Base-by-base conservation (phyloP, 2,888 invertebrate species). In the Trachelus tabidus region DNA sequence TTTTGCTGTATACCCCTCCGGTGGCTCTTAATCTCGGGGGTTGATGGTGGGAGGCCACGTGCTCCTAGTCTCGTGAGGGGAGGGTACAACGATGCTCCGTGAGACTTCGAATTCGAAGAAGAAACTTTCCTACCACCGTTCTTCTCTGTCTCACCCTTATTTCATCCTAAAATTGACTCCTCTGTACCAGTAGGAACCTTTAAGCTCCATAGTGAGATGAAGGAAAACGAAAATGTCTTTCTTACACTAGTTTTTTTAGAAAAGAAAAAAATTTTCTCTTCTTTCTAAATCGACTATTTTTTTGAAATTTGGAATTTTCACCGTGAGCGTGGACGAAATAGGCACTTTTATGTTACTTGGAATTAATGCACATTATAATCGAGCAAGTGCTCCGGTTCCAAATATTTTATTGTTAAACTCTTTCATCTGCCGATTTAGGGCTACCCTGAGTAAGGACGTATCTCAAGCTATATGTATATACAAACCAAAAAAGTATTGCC, bases 31-130 rank as follows among this genome's bases (percentile, higher is more conserved):
- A 71, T 71, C 71, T 31, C 71, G 11, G 76, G 68, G 40, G 33
- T 31, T 68, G 34, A 31, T 75, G 75, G 79, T 75, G 75, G 80
- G 79, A 75, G 77, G 80, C 75, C 80, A 80, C 79, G 80, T 80
- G 80, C 77, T 80, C 76, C 68, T 71, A 33, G 56, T 73, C 71
- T 12, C 15, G 71, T 30, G 34, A 73, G 37, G 69, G 34, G 76
- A 76, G 33, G 76, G 12, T n/a, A 76, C 31, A 34, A 34, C 33
- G 71, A 34, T 71, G 71, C 71, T 56, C 56, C 6, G 23, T 6
- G 23, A 56, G 23, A 23, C 71, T 71, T 71, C 31, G 71, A 34
- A 71, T 71, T 34, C 71, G 33, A 11, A 12, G 33, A 71, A 30
- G 71, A 71, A 71, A 31, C 71, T 31, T 71, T n/a, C 31, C 71